Conservation (phyloP, 2,797 vertebrate species). For the Tinamus major region DNA sequence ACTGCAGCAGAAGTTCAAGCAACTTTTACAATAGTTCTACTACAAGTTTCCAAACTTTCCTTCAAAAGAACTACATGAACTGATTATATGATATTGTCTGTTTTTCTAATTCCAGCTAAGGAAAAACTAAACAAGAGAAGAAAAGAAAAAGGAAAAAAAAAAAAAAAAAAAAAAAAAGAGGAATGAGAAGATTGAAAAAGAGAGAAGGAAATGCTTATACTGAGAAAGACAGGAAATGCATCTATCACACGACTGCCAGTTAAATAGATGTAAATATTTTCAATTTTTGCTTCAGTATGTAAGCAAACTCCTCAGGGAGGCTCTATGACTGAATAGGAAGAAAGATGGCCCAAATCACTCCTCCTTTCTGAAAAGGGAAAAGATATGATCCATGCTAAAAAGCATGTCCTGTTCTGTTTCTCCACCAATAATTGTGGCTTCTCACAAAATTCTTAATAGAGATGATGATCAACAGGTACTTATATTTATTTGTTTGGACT, state of each 20-base stretch:
- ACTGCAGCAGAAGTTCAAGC: not conserved
- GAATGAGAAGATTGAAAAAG: slow-evolving; percentile 22
- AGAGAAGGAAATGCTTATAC: slow-evolving; percentile 25
- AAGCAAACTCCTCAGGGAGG: slow-evolving; percentile 38
- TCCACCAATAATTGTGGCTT: not conserved
- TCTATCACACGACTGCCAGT: slow-evolving; percentile 17
- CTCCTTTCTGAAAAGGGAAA: not conserved
- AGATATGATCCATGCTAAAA: not conserved
- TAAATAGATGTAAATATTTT: slow-evolving; percentile 63
- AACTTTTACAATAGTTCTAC: not conserved
- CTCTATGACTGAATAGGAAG: not conserved
- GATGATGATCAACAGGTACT: not conserved
- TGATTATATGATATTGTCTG: not conserved
- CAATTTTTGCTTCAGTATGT: slow-evolving; percentile 36
- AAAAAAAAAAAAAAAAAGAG: not conserved
- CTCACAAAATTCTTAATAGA: not conserved
- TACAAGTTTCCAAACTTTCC: not conserved
- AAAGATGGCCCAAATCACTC: not conserved
- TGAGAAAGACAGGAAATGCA: slow-evolving; percentile 45
- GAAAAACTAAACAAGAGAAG: slow-evolving; percentile 20
- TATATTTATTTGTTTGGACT: slow-evolving; percentile 28
- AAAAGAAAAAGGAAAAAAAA: not conserved
- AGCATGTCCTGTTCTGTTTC: not conserved
- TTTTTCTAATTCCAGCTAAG: slow-evolving; percentile 33
- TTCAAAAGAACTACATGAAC: not conserved